Percentiles rank a stretch among this genome's conserved stretches.
Conservation (phyloP, 1,140 invertebrate genomes). For the Spodoptera litura region DNA sequence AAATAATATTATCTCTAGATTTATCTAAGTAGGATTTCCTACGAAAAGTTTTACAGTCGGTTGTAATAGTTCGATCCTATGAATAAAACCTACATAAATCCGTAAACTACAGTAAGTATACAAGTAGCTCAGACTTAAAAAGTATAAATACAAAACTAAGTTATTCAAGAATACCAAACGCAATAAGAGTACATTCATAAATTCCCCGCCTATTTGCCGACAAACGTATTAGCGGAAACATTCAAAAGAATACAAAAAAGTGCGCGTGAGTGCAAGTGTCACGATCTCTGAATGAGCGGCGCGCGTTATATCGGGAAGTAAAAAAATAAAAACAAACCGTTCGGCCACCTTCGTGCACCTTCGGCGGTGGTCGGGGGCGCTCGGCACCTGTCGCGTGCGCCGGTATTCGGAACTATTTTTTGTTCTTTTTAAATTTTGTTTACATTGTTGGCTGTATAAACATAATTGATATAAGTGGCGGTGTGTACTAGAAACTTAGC, state of each 20-base stretch:
- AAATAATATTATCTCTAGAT: no score
- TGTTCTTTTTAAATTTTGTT: slow-evolving; percentile 4
- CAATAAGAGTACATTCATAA: slow-evolving; percentile 5
- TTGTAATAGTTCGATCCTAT: no score
- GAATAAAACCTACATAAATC: no score
- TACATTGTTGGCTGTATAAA: slow-evolving; percentile 23
- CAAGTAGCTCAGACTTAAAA: no score
- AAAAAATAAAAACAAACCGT: slow-evolving; percentile 15
- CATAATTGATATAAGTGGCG: slow-evolving; percentile 21
- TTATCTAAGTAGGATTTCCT: no score
- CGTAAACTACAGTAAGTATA: no score
- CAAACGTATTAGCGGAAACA: slow-evolving; percentile 37
- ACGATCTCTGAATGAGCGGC: slow-evolving; percentile 42
- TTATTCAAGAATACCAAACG: not conserved
- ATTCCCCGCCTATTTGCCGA: slow-evolving; percentile 44
- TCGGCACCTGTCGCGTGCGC: slow-evolving; percentile 36
- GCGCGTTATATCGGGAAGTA: slow-evolving; percentile 38
- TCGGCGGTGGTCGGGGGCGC: slow-evolving; percentile 20
- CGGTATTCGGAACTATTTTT: slow-evolving; percentile 21
- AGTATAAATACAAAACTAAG: no score
- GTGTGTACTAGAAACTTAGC: not conserved
- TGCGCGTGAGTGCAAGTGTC: slow-evolving; percentile 40
- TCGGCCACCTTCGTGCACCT: slow-evolving; percentile 23
- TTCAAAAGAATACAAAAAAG: slow-evolving; percentile 38
- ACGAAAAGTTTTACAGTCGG: no score